Percentiles rank a stretch among this genome's conserved stretches.
Conservation (phyloP, 2,888 invertebrate genomes). For the Acanthosepion pharaonis region DNA sequence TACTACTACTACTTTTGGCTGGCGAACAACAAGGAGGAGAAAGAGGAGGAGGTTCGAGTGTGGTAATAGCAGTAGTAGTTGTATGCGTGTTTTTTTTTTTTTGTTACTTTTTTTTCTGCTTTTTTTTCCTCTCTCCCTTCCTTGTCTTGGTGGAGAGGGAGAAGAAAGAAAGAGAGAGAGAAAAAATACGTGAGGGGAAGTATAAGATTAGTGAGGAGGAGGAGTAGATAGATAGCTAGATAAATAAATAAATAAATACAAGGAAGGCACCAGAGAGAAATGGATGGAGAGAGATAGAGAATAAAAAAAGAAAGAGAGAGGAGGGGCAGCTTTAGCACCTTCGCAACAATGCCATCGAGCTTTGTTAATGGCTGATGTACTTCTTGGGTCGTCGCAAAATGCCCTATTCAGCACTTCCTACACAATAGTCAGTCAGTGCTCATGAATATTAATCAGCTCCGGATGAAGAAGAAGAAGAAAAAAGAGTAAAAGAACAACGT, state of each 20-base stretch:
- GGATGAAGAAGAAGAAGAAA: background rate
- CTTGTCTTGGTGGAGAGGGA: background rate
- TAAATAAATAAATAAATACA: background rate
- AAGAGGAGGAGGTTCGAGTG: background rate
- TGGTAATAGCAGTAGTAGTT: background rate
- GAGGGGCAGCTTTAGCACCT: conserved; percentile 44
- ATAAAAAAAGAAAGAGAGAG: background rate
- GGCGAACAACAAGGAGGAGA: background rate
- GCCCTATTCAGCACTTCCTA: conserved; percentile 49
- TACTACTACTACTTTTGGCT: conserved; percentile 41
- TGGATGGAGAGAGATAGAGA: background rate
- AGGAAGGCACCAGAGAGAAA: background rate
- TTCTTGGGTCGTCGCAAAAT: conserved; percentile 47
- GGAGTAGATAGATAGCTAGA: background rate
- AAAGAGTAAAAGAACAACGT: background rate
- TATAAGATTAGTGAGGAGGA: background rate
- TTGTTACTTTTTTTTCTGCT: background rate
- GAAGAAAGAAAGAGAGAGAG: background rate
- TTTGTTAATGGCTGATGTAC: conserved; percentile 48
- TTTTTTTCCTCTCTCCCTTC: background rate
- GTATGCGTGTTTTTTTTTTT: background rate
- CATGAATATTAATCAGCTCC: conserved; percentile 47
- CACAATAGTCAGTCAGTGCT: conserved; percentile 48
- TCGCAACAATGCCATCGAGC: conserved; percentile 47
- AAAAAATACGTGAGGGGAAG: background rate